These are phyloP conservation scores for Thalassophryne amazonica DNA, from an alignment of 2,797 vertebrate species.

Conservation along the genomic window DNA sequence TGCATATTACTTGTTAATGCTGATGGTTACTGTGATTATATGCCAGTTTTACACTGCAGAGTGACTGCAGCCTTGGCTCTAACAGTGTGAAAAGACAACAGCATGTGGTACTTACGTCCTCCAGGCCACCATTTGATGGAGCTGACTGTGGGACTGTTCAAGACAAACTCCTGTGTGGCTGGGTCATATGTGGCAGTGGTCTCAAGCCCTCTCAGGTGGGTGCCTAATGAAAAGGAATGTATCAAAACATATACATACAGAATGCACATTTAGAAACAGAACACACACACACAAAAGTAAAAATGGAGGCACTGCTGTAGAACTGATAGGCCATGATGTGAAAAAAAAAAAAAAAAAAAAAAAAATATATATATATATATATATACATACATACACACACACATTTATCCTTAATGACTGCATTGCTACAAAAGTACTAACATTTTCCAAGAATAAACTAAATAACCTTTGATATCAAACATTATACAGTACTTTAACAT, in stretches of 20 bases:
- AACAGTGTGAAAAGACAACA: not conserved
- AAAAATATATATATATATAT: too few species aligned
- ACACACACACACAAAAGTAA: not conserved
- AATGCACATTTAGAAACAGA: not conserved
- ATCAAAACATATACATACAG: not conserved
- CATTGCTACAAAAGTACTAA: too few species aligned
- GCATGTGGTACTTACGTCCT: slow-evolving; percentile 86
- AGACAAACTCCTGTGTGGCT: slow-evolving; percentile 91
- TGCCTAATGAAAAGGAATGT: slow-evolving; percentile 74
- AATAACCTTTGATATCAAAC: too few species aligned
- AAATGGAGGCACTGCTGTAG: not conserved
- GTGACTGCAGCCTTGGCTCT: not conserved
- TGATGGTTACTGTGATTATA: not conserved
- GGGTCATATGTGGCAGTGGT: slow-evolving; percentile 96
- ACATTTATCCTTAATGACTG: too few species aligned
- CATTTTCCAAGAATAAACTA: too few species aligned
- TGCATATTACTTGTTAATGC: not conserved
- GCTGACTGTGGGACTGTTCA: slow-evolving; percentile 94
- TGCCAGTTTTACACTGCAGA: not conserved
- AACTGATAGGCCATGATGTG: not conserved
- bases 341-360: too few species aligned
- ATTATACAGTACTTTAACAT: too few species aligned
- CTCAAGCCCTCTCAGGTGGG: slow-evolving; percentile 92
- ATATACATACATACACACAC: too few species aligned
- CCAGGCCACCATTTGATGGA: slow-evolving; percentile 99